Conservation (phyloP, 2,113 vertebrate genomes). For the Chaetura pelagica region DNA sequence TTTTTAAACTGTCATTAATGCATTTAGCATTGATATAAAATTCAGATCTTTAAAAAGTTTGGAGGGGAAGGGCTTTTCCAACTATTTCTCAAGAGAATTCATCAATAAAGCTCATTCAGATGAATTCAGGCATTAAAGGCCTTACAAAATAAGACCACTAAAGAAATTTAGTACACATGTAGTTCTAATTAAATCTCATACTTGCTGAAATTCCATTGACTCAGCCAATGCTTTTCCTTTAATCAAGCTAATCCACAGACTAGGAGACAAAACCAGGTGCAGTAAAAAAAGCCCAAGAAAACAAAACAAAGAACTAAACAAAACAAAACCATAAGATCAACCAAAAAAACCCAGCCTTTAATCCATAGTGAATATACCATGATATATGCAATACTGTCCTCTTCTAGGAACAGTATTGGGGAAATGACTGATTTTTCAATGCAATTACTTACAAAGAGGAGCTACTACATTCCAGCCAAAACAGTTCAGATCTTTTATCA, state of each 20-base stretch:
- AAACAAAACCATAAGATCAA: neutral
- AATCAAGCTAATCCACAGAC: conserved; percentile 25
- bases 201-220: neutral
- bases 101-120: neutral
- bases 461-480: conserved; percentile 50
- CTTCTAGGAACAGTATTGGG: neutral
- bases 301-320: neutral
- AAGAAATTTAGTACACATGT: neutral
- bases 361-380: neutral
- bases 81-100: neutral
- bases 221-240: conserved; percentile 47
- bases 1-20: neutral
- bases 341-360: neutral
- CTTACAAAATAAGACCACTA: neutral
- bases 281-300: neutral
- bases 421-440: conserved; percentile 21
- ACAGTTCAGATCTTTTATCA: conserved; percentile 45
- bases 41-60: neutral
- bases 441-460: conserved; percentile 45
- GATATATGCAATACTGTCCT: neutral
- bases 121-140: neutral
- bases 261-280: conserved; percentile 17
- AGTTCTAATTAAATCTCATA: conserved; percentile 15
- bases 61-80: neutral
- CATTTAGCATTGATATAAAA: neutral